phyloP scores from a whole-genome alignment of 2,113 vertebrate genomes.

The Astur gentilis region DNA sequence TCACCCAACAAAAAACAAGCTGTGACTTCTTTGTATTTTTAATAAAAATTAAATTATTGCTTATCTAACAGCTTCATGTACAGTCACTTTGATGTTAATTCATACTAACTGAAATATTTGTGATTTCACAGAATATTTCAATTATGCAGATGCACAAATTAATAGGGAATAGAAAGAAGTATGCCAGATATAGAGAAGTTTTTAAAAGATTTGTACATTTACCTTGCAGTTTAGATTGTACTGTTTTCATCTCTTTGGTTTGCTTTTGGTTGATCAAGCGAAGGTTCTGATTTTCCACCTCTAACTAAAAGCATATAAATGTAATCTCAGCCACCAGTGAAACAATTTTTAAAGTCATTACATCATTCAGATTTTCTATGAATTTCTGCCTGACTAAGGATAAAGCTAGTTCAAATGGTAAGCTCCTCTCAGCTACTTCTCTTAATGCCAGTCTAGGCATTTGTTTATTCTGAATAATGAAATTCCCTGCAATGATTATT shows the following conservation, averaged over 20 bases:
- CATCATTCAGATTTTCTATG: background rate
- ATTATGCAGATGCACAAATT: background rate
- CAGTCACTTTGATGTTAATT: background rate
- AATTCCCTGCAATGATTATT: background rate
- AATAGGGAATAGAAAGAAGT: background rate
- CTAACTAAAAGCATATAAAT: constrained; percentile 81
- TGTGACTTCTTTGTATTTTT: background rate
- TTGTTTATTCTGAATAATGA: background rate
- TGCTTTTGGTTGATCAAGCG: constrained; percentile 88
- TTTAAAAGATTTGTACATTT: background rate
- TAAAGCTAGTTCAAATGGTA: background rate
- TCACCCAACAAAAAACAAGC: background rate
- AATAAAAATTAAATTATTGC: background rate
- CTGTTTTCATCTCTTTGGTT: constrained; percentile 83
- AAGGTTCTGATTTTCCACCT: constrained; percentile 89
- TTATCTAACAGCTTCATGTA: background rate
- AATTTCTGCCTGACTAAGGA: background rate
- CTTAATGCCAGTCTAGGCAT: background rate
- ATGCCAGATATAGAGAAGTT: background rate
- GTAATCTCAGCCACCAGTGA: background rate
- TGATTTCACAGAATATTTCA: background rate
- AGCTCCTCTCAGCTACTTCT: background rate
- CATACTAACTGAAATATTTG: background rate
- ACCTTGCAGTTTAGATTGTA: constrained; percentile 89
- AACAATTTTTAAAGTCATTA: background rate